Base-by-base conservation (phyloP, 2,888 invertebrate species). In the Drosophila maculinotata region DNA sequence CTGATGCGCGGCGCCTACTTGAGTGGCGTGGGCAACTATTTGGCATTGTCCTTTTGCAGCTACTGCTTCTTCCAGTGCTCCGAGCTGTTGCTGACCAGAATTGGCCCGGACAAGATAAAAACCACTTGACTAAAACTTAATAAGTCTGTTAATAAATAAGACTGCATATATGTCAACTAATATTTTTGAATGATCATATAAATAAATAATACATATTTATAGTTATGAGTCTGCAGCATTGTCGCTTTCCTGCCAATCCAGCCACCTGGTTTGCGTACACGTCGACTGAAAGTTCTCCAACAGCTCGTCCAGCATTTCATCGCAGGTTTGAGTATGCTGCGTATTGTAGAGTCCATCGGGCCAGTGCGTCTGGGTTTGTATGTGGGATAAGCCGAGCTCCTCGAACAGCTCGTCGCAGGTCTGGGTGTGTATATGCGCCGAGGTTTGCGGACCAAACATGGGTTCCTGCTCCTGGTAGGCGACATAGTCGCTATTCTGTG, bases 351-450 rank as follows among this genome's bases (percentile, higher is more conserved):
- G 75, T 0, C 79, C 79, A 41, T 76, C 75, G 12, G 92, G 91
- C 93, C 93, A 93, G 41, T 92, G 92, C 1, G 94, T 95, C 88
- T 95, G 95, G 0, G 95, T 95, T 83, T 95, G 94, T 59, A 93
- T 94, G 74, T 94, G 93, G 15, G 93, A 92, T 35, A 94, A 90
- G n/a, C 92, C 93, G 26, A 94, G 90, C 73, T 93, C 94, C 4
- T 92, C 93, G 36, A 94, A 89, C 36, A 93, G 91, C 47, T 93
- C 93, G 51, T 93, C 93, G 73, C 93, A 94, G 1, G 93, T 93
- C n/a, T 87, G 87, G 1, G 93, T 93, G 63, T 91, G 78, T 80
- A 80, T 86, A 28, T 83, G 73, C 0, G 81, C 66, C 7, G 71
- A 83, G 0, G 64, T 82, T 33, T 81, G 81, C 30, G 71, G 45